Base-by-base conservation (phyloP, 2,888 invertebrate genomes). In the Laspeyria flexula region DNA sequence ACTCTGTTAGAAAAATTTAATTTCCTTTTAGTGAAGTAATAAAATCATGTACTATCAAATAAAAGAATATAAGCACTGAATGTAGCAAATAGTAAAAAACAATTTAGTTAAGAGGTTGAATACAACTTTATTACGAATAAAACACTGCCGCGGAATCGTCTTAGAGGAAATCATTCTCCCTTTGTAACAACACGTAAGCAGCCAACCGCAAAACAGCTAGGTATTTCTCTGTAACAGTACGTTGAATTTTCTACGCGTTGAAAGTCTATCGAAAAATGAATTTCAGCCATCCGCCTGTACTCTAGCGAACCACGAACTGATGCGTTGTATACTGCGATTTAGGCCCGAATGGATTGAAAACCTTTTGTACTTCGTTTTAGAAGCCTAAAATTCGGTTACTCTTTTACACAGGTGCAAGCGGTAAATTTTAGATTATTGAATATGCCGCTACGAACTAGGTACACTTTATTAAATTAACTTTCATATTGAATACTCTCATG, bases 321-420 rank as follows among this genome's bases (percentile, higher is more conserved):
- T 40, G 46, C 45, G 27, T 40, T 40, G 38, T 39, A 40, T 40
- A 40, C 25, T 40, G 25, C 45, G 25, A 25, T 46, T 46, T 40
- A 27, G 27, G 18, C 27, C 4, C 25, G 25, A 46, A 39, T 46
- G 16, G 33, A 39, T 31, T 35, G 33, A 35, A 35, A 43, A 35
- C 43, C 25, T 43, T 43, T 43, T 35, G 43, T 35, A 21, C 29
- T 43, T 44, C 42, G 41, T 34, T 44, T 49, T 39, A 37, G 44
- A 53, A 48, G 7, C 12, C 23, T 42, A n/a, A 42, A 42, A 42
- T 23, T 42, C 33, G 31, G 11, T 23, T 11, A 27, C 25, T 34
- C 27, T 31, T 41, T 27, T 30, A 18, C 30, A 21, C 18, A 12
- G 30, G 23, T 10, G 21, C n/a, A 25, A n/a, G 13, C 5, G 3